Conservation (phyloP, 53 echinoderm and acorn worm genomes). For the Henricia sp. region DNA sequence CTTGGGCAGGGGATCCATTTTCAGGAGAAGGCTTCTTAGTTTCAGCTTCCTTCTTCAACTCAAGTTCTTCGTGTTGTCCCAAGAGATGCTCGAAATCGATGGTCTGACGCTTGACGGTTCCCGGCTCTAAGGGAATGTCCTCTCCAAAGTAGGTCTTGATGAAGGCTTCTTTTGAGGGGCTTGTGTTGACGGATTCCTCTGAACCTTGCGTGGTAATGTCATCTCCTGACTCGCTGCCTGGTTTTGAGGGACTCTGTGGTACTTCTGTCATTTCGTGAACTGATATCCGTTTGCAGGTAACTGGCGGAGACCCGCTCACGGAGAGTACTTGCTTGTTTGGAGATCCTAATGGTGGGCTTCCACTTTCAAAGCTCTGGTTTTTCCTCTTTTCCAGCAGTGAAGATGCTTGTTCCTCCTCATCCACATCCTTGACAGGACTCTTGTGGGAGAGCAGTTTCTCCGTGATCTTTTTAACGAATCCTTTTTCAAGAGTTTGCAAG, state of each 20-base stretch:
- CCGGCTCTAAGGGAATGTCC: slow-evolving; percentile 79
- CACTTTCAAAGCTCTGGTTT: slow-evolving; percentile 16
- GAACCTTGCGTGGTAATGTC: neutral
- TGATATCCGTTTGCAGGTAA: neutral
- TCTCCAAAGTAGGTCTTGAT: slow-evolving; percentile 76
- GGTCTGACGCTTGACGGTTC: slow-evolving; percentile 84
- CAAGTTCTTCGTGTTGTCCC: slow-evolving; percentile 20
- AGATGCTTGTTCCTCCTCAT: neutral
- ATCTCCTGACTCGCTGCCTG: neutral
- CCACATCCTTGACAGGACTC: slow-evolving; percentile 35
- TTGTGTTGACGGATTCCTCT: slow-evolving; percentile 6
- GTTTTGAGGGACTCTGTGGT: neutral
- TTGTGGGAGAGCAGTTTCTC: slow-evolving; percentile 69
- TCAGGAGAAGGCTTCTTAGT: neutral
- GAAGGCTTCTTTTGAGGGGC: slow-evolving; percentile 31
- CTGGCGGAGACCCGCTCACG: slow-evolving; percentile 37
- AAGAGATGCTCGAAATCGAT: slow-evolving; percentile 83
- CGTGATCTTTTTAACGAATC: slow-evolving; percentile 69
- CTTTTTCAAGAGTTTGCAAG: slow-evolving; percentile 68
- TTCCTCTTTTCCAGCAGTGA: slow-evolving; percentile 1
- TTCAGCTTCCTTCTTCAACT: slow-evolving; percentile 42
- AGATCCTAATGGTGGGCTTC: slow-evolving; percentile 27
- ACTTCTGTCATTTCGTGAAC: neutral
- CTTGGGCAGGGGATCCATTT: neutral
- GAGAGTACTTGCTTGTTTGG: slow-evolving; percentile 8